Base-by-base conservation (phyloP, 2,113 vertebrate species). In the Alosa alosa region DNA sequence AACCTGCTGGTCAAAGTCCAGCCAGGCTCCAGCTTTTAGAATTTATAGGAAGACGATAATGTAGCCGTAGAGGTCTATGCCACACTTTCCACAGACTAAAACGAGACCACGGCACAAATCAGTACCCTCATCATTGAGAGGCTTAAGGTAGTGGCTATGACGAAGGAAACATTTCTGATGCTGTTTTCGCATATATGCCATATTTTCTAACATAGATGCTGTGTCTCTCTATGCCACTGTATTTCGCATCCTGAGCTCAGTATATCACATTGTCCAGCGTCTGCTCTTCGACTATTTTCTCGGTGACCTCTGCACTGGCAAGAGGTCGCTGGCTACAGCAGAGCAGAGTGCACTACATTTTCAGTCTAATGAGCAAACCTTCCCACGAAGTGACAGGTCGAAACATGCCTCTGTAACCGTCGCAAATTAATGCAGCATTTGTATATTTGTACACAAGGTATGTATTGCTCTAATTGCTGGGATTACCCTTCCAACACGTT, bases 31-130 rank as follows among this genome's bases (percentile, higher is more conserved):
- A 78, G 15, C 3, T 41, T 44, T 2, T 44, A 44, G 72, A 78
- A 15, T 78, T 39, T 78, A 3, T 15, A 36, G 11, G 11, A 78
- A 41, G 31, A 64, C 17, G 17, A 1, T 6, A 31, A 17, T 50
- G 3, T 39, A 49, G 57, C 64, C 41, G 78, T 44, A 15, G 46
- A 36, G 41, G 72, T 50, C 41, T 72, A 47, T 17, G 11, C 46
- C 25, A 47, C 60, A 72, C 60, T 41, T 39, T 78, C 11, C 72
- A 84, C 47, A 44, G 84, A 82, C 46, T 11, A 36, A 84, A 86
- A 78, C 57, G 4, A 84, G 45, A 60, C 36, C 8, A 57, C 68
- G 84, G 68, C 39, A 57, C 9, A 68, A 52, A 57, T 82, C 81
- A 55, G 36, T 46, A 18, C 7, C 49, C n/a, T 50, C 8, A 44